A percentile compares a stretch with the other conserved stretches of the same genome.
Conservation (phyloP, 1,140 invertebrate genomes). For the Coptotermes formosanus region DNA sequence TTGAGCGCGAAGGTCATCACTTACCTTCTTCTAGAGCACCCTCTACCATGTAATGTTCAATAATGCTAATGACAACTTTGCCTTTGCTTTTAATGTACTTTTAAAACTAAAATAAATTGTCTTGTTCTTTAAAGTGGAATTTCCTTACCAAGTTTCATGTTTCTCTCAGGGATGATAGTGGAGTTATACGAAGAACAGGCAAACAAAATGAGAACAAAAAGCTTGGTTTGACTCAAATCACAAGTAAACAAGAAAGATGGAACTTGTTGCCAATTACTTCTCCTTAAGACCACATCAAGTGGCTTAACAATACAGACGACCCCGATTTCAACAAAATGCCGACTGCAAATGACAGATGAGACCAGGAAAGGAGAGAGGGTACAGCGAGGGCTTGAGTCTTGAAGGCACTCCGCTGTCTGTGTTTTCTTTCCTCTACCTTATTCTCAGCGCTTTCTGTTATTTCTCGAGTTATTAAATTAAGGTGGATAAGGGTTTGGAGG, state of each 20-base stretch:
- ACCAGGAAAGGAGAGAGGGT: neutral
- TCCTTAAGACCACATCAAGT: neutral
- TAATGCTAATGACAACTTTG: too few relatives aligned
- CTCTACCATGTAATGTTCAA: too few relatives aligned
- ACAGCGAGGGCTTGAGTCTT: neutral
- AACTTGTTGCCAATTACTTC: neutral
- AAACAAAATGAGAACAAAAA: neutral
- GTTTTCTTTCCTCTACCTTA: slow-evolving; percentile 8
- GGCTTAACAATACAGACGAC: slow-evolving; percentile 10
- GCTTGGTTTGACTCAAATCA: neutral
- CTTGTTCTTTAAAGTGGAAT: neutral
- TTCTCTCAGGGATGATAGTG: neutral
- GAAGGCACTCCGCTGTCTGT: neutral
- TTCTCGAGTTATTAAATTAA: slow-evolving; percentile 18
- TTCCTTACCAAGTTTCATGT: neutral
- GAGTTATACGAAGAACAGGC: neutral
- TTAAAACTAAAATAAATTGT: neutral
- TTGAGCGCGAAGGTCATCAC: too few relatives aligned
- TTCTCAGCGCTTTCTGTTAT: slow-evolving; percentile 7
- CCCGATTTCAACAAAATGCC: neutral
- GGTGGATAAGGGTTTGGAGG: neutral
- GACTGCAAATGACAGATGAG: slow-evolving; percentile 11
- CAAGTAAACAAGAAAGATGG: neutral
- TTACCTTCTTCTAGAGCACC: too few relatives aligned
- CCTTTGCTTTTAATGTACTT: neutral